Evolutionary conservation across 2,113 vertebrate species (phyloP).

Genomic region (Pomatorhinus ruficollis): DNA sequence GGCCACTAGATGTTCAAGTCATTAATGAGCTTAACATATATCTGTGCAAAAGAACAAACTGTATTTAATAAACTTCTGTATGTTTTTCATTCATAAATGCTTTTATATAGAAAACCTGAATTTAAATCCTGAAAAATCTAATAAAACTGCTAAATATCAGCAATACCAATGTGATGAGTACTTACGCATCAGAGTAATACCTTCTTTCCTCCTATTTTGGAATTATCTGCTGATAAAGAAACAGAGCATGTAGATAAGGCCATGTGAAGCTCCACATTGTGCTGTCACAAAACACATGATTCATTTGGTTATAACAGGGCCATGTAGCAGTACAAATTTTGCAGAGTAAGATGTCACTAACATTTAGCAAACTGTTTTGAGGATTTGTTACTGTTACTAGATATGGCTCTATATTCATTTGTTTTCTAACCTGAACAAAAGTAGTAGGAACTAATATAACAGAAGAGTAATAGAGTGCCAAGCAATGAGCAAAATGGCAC

Average conservation of each 20-base stretch:
- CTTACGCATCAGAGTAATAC: neutral
- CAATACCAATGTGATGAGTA: neutral
- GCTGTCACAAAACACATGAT: neutral
- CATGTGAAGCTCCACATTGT: neutral
- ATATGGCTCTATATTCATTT: neutral
- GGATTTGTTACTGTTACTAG: neutral
- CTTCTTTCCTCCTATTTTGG: neutral
- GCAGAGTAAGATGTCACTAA: neutral
- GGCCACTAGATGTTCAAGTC: neutral
- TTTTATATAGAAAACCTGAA: neutral
- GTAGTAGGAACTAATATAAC: neutral
- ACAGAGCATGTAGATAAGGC: neutral
- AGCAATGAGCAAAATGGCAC: neutral
- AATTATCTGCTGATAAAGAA: neutral
- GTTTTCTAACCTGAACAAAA: neutral
- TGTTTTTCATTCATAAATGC: neutral
- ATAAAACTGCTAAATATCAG: neutral
- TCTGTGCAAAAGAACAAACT: neutral
- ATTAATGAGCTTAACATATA: neutral
- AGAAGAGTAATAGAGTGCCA: neutral
- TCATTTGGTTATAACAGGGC: neutral
- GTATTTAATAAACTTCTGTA: neutral
- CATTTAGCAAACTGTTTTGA: neutral
- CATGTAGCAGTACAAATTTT: neutral
- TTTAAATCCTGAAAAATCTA: neutral